Evolutionary conservation across 2,113 vertebrate species (phyloP).

Genomic region (Tachuris rubrigastra): DNA sequence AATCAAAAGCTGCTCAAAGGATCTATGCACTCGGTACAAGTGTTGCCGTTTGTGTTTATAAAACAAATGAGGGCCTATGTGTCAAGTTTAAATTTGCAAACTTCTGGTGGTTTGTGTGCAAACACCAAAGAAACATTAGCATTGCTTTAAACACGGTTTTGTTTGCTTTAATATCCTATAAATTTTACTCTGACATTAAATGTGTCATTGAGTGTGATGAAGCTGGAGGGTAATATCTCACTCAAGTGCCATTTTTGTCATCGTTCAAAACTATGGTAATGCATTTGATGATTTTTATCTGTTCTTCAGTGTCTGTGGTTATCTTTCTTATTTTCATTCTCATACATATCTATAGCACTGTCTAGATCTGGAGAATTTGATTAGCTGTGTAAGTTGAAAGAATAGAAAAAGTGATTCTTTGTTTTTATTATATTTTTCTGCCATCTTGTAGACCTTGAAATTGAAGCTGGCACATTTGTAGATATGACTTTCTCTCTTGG

Average conservation of each 20-base stretch:
- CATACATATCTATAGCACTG: slow-evolving; percentile 5
- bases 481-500: slow-evolving; percentile 45
- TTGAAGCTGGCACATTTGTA: slow-evolving; percentile 52
- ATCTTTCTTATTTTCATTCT: slow-evolving; percentile 53
- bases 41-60: background rate
- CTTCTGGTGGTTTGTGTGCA: slow-evolving; percentile 9
- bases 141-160: slow-evolving; percentile 28
- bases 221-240: slow-evolving; percentile 28
- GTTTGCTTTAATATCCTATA: slow-evolving; percentile 30
- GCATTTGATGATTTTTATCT: slow-evolving; percentile 44
- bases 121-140: slow-evolving; percentile 1
- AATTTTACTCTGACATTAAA: slow-evolving; percentile 15
- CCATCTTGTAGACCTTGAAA: slow-evolving; percentile 60
- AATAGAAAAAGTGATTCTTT: slow-evolving; percentile 16
- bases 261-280: slow-evolving; percentile 32
- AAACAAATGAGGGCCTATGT: background rate
- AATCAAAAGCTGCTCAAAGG: background rate
- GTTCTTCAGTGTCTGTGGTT: slow-evolving; percentile 6
- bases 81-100: slow-evolving; percentile 27
- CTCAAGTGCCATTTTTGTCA: slow-evolving; percentile 19
- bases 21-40: background rate
- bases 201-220: slow-evolving; percentile 17
- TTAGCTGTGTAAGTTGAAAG: slow-evolving; percentile 40
- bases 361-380: slow-evolving; percentile 50
- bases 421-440: slow-evolving; percentile 50